A percentile compares a stretch with the other conserved stretches of the same genome.
phyloP scores from a whole-genome alignment of 37 sponge, comb jelly and placozoan species.

The Axinella damicornis region DNA sequence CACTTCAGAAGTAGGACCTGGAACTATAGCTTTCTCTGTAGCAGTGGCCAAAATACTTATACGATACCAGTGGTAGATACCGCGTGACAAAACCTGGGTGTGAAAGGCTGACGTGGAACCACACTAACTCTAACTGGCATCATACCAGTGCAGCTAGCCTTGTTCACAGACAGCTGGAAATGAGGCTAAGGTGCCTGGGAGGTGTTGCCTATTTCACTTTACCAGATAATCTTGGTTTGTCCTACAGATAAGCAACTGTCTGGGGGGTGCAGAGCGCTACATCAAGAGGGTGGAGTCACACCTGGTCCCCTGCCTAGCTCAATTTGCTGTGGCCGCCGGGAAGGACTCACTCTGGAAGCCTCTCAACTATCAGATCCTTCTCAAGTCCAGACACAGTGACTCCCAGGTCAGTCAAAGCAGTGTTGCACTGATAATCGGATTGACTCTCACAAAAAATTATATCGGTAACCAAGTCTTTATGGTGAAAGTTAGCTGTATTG shows the following conservation, averaged over 20 bases:
- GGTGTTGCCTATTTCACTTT: too few species aligned
- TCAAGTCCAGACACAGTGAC: conserved; percentile 66
- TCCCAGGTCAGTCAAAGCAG: conserved; percentile 56
- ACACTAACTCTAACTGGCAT: too few species aligned
- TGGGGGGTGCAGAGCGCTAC: conserved; percentile 35
- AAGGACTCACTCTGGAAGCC: conserved; percentile 86
- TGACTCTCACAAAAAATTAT: background rate
- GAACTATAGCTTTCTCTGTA: too few species aligned
- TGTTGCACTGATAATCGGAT: background rate
- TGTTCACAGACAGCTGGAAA: too few species aligned
- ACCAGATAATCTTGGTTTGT: background rate
- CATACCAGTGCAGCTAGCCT: too few species aligned
- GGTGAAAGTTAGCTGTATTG: background rate
- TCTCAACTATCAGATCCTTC: conserved; percentile 86
- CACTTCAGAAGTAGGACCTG: too few species aligned
- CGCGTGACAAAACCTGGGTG: too few species aligned
- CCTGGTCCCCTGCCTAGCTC: conserved; percentile 83
- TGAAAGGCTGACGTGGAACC: too few species aligned
- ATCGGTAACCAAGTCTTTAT: background rate
- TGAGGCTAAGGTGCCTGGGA: too few species aligned
- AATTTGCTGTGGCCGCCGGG: conserved; percentile 88
- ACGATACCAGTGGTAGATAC: too few species aligned
- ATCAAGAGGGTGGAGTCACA: conserved; percentile 36
- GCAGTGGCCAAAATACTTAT: too few species aligned
- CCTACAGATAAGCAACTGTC: conserved; percentile 43